These are phyloP conservation scores for Brachionus koreanus DNA, from an alignment of 1,140 invertebrate species.

Conservation along the genomic window DNA sequence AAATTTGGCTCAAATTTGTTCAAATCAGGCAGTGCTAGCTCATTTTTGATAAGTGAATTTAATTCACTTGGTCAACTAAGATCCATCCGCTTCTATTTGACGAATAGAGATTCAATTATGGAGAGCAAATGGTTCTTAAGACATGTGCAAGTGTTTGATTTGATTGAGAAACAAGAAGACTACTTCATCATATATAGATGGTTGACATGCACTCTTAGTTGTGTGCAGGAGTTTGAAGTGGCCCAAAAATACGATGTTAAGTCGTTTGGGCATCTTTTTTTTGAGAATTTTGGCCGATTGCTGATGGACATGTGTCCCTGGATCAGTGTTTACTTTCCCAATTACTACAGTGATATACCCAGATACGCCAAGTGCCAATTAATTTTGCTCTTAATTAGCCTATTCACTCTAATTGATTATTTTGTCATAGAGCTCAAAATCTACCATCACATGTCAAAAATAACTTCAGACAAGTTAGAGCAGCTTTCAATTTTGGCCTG, in stretches of 20 bases:
- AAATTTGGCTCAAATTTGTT: neutral
- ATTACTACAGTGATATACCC: slow-evolving; percentile 23
- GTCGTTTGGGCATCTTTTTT: slow-evolving; percentile 5
- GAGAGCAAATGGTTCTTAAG: neutral
- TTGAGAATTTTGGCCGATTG: slow-evolving; percentile 1
- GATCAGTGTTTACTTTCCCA: neutral
- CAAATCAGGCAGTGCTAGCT: neutral
- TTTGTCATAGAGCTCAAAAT: neutral
- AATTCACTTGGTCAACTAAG: slow-evolving; percentile 3
- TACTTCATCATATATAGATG: slow-evolving; percentile 26
- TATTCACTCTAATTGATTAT: neutral
- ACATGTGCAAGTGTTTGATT: neutral
- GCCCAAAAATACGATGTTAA: slow-evolving; percentile 9
- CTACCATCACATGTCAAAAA: neutral
- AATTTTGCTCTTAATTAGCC: neutral
- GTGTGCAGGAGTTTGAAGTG: neutral
- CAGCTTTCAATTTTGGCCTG: neutral
- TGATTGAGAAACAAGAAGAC: neutral
- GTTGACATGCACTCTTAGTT: neutral
- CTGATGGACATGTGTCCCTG: neutral
- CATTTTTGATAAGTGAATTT: slow-evolving; percentile 17
- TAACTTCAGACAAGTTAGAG: neutral
- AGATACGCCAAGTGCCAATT: neutral
- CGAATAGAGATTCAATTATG: neutral
- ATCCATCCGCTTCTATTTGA: neutral